Conservation (phyloP, 2,888 invertebrate genomes). For the Tetragonula carbonaria region DNA sequence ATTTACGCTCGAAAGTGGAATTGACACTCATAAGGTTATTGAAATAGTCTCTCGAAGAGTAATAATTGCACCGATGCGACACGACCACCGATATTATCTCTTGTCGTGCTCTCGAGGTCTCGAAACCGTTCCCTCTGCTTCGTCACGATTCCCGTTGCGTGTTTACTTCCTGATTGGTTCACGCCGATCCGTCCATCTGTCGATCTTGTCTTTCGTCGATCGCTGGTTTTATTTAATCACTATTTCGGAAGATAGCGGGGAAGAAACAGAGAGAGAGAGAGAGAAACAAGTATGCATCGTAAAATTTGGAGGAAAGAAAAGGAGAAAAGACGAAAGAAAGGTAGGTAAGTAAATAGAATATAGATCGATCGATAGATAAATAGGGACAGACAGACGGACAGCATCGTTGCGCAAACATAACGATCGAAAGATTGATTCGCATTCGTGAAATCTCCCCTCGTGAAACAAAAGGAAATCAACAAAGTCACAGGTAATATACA, state of each 20-base stretch:
- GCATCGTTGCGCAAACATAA: constrained; percentile 7
- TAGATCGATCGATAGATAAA: background rate
- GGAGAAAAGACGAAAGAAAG: background rate
- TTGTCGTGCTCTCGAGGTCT: constrained; percentile 43
- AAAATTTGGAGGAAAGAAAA: background rate
- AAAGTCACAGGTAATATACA: constrained; percentile 24
- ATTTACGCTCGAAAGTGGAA: constrained; percentile 82
- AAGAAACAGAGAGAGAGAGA: background rate
- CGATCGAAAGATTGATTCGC: constrained; percentile 18
- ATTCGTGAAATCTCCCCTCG: constrained; percentile 24
- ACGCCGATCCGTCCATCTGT: background rate
- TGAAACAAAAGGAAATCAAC: constrained; percentile 41
- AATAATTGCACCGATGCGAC: constrained; percentile 81
- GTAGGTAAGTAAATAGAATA: background rate
- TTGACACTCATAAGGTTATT: constrained; percentile 84
- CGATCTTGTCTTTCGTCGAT: background rate
- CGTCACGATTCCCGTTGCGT: constrained; percentile 20
- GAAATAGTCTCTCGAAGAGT: constrained; percentile 81
- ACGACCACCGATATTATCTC: constrained; percentile 46
- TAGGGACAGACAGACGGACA: constrained; percentile 21
- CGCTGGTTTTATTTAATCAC: too few species aligned
- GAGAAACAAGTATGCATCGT: background rate
- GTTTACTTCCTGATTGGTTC: background rate
- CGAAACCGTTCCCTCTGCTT: constrained; percentile 53
- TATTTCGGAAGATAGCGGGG: background rate